phyloP scores from a whole-genome alignment of 2,113 vertebrate species.

The Pholis gunnellus region DNA sequence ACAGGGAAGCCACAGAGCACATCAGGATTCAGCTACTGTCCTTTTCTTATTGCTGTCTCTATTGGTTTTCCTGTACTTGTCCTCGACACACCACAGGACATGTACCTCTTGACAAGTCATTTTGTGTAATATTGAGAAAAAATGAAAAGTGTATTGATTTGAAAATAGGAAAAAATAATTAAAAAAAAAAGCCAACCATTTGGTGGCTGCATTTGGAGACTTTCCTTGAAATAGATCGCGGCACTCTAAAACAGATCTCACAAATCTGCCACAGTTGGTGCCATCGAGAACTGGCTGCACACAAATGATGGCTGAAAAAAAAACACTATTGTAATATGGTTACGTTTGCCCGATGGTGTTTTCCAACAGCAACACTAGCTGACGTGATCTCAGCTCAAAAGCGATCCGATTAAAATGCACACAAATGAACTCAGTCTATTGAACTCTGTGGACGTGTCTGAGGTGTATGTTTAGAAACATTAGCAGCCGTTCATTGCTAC shows the following conservation, averaged over 20 bases:
- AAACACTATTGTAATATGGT: neutral
- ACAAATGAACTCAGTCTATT: neutral
- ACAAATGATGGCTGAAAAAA: neutral
- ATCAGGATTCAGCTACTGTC: slow-evolving; percentile 40
- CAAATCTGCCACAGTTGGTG: slow-evolving; percentile 7
- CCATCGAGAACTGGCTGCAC: neutral
- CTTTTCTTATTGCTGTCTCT: slow-evolving; percentile 11
- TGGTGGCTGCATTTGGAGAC: slow-evolving; percentile 3
- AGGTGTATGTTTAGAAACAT: neutral
- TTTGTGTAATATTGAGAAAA: slow-evolving; percentile 6
- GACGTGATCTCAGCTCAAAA: slow-evolving; percentile 27
- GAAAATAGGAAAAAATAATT: neutral
- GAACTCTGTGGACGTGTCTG: neutral
- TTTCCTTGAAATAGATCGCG: neutral
- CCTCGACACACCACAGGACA: slow-evolving; percentile 9
- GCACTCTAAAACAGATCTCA: neutral
- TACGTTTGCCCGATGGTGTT: neutral
- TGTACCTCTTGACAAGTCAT: neutral
- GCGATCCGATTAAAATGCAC: slow-evolving; percentile 5
- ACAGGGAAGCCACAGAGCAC: slow-evolving; percentile 29
- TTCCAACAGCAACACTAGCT: neutral
- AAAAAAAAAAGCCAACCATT: neutral
- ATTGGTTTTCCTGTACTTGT: slow-evolving; percentile 20
- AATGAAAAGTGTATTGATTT: slow-evolving; percentile 12
- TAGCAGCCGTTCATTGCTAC: neutral